Conservation (phyloP, 2,113 vertebrate species). For the Alligator mississippiensis region DNA sequence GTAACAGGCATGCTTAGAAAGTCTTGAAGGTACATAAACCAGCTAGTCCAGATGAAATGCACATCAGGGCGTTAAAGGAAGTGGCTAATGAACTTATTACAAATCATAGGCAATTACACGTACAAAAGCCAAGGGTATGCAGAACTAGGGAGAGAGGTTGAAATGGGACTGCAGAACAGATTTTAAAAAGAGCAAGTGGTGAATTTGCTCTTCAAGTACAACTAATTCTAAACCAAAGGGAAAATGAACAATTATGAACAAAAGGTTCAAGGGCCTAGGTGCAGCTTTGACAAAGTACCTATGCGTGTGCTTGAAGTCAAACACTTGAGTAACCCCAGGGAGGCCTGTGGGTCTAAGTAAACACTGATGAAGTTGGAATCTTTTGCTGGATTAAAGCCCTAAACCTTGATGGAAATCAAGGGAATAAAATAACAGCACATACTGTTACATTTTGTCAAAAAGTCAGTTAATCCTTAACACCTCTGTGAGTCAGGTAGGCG, state of each 20-base stretch:
- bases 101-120: neutral
- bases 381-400: neutral
- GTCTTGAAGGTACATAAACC: neutral
- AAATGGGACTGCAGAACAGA: neutral
- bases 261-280: neutral
- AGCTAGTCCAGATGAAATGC: neutral
- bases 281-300: neutral
- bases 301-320: neutral
- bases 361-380: neutral
- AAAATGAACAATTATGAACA: neutral
- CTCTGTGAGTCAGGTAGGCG: neutral
- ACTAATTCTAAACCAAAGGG: neutral
- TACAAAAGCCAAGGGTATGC: neutral
- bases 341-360: neutral
- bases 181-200: neutral
- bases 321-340: neutral
- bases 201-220: neutral
- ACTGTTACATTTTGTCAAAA: neutral
- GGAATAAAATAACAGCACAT: neutral
- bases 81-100: neutral
- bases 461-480: neutral
- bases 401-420: neutral
- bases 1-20: neutral
- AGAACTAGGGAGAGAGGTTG: neutral
- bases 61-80: neutral